These are phyloP conservation scores for Hylyphantes graminicola DNA, from an alignment of 1,140 invertebrate species.

Conservation along the genomic window DNA sequence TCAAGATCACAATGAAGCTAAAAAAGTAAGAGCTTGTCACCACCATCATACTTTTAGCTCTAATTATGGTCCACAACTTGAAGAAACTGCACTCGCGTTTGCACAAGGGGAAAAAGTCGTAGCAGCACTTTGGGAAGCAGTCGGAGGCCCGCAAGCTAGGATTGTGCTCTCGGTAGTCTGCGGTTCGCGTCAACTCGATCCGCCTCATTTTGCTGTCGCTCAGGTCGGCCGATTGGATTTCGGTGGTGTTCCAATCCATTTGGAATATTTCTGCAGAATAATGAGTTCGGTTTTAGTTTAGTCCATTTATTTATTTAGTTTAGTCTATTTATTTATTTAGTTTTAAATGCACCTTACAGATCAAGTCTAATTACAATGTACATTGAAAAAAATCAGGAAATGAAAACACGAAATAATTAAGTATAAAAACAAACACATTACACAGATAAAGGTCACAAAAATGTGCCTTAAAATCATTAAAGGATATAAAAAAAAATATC, in stretches of 20 bases:
- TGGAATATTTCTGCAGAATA: constrained; percentile 43
- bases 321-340: no score
- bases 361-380: no score
- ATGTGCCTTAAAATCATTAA: no score
- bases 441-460: no score
- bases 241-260: constrained; percentile 49
- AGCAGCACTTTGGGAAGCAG: constrained; percentile 33
- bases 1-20: constrained; percentile 9
- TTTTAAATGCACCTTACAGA: no score
- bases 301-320: no score
- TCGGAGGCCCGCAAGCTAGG: constrained; percentile 15
- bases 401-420: no score
- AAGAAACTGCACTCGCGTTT: constrained; percentile 36
- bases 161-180: constrained; percentile 20
- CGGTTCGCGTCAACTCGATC: constrained; percentile 17
- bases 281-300: background rate
- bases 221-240: constrained; percentile 42
- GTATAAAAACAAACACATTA: no score
- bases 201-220: constrained; percentile 38
- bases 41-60: constrained; percentile 10
- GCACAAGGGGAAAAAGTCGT: constrained; percentile 18
- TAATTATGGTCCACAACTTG: background rate
- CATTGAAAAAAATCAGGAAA: no score
- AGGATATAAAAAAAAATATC: no score
- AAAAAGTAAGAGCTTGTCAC: constrained; percentile 32